A percentile compares a stretch with the other conserved stretches of the same genome.
Evolutionary conservation across 2,888 invertebrate species (phyloP).

Genomic region (Drosophila tripunctata): DNA sequence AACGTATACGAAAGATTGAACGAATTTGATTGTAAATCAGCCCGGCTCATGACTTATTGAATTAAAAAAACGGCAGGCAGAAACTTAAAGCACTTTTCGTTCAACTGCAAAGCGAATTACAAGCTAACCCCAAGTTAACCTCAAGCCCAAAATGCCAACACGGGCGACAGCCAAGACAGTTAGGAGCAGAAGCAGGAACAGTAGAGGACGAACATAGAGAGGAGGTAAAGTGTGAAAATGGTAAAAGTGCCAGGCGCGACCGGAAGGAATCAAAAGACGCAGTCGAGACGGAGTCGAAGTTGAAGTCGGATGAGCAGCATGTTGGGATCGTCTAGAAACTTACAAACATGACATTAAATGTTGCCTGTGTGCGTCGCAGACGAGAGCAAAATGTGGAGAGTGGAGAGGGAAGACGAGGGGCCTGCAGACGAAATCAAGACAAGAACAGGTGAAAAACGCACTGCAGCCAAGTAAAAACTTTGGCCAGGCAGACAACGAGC

Average conservation of each 20-base stretch:
- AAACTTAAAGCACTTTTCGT: constrained; percentile 29
- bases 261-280: constrained; percentile 54
- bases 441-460: constrained; percentile 57
- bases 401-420: background rate
- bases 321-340: constrained; percentile 74
- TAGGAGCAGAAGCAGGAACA: background rate
- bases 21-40: constrained; percentile 2
- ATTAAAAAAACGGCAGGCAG: constrained; percentile 22
- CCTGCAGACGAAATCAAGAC: constrained; percentile 43
- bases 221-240: constrained; percentile 45
- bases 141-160: constrained; percentile 20
- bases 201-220: constrained; percentile 1
- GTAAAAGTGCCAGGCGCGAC: constrained; percentile 44
- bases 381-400: constrained; percentile 2
- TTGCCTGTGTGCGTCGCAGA: constrained; percentile 41
- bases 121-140: constrained; percentile 27
- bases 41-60: constrained; percentile 30
- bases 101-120: constrained; percentile 33
- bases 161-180: constrained; percentile 5
- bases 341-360: constrained; percentile 77
- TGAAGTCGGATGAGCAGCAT: constrained; percentile 49
- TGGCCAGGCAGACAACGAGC: constrained; percentile 14
- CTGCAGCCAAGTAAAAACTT: constrained; percentile 56
- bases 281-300: constrained; percentile 26
- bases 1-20: background rate